Conservation (phyloP, 2,113 vertebrate genomes). For the Hoplias malabaricus region DNA sequence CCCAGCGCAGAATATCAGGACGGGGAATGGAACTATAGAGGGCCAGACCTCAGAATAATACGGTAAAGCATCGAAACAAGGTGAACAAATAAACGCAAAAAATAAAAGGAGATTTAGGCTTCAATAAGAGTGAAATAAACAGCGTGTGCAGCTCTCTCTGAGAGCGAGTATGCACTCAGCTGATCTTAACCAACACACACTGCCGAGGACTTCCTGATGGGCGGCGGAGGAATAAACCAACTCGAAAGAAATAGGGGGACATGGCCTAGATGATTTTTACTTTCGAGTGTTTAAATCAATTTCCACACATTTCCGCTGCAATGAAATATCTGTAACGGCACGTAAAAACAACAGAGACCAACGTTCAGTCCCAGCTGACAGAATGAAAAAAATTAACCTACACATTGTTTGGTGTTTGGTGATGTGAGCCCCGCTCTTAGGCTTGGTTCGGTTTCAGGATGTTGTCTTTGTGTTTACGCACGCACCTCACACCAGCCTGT, state of each 20-base stretch:
- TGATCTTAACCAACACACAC: conserved; percentile 59
- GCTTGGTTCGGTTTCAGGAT: conserved; percentile 77
- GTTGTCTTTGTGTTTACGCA: conserved; percentile 73
- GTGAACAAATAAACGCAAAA: neutral
- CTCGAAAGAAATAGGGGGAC: neutral
- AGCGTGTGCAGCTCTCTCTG: neutral
- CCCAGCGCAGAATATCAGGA: conserved; percentile 56
- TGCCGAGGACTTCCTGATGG: conserved; percentile 49
- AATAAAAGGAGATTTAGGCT: neutral
- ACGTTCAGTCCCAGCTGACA: neutral
- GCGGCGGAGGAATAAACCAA: conserved; percentile 13
- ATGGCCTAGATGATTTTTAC: neutral
- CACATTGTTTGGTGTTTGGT: no score
- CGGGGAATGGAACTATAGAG: conserved; percentile 8
- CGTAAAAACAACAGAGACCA: neutral
- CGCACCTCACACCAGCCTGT: conserved; percentile 62
- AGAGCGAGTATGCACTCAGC: conserved; percentile 61
- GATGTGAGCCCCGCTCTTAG: conserved; percentile 38
- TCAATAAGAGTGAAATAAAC: neutral
- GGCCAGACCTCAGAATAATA: neutral
- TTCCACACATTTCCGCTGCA: neutral
- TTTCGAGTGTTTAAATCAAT: neutral
- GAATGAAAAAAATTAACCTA: neutral
- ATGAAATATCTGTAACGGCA: neutral
- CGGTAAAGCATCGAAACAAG: no score